Base-by-base conservation (phyloP, 35 echinoderm and acorn worm species). In the Eucidaris tribuloides region DNA sequence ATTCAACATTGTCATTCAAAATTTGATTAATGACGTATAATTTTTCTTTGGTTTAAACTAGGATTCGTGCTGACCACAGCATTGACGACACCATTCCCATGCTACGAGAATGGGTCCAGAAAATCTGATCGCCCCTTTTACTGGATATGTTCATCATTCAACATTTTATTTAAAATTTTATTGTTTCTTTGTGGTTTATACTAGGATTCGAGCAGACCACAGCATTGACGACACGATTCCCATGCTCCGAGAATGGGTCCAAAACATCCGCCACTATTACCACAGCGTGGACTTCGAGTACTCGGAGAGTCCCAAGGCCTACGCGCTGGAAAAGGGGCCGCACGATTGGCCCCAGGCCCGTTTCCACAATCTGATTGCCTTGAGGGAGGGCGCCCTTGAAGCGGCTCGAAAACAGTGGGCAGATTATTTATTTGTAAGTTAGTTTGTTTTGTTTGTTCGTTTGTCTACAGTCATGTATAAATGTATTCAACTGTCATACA, bases 351-450 rank as follows among this genome's bases (percentile, higher is more conserved):
- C 94, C 18, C 72, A 83, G 17, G 94, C 84, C 18, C 44, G 94
- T 58, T 92, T 89, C 58, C 20, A 81, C 24, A 89, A 92, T 59
- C 22, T 97, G 4, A 89, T 97, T 14, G 25, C 71, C 17, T 82
- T 97, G 28, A 83, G 89, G 49, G 79, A 97, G 61, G 33, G 64
- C 7, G 89, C 94, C 44, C 59, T 97, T 7, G 36, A 89, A 1
- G 90, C 88, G 57, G 94, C 94, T 7, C 59, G 94, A 56, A 71
- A 24, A 49, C 76, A 89, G 14, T 97, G 94, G 94, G 94, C 94
- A 1, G 85, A 97, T 61, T 97, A 92, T 85, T 43, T 92, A 72
- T 89, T 89, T 85, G 94, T 97, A 58, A 97, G 94, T 92, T n/a
- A n/a, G n/a, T n/a, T n/a, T n/a, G n/a, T n/a, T n/a, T n/a, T n/a